phyloP scores from a whole-genome alignment of 2,797 vertebrate species.

The Limnodromus scolopaceus region DNA sequence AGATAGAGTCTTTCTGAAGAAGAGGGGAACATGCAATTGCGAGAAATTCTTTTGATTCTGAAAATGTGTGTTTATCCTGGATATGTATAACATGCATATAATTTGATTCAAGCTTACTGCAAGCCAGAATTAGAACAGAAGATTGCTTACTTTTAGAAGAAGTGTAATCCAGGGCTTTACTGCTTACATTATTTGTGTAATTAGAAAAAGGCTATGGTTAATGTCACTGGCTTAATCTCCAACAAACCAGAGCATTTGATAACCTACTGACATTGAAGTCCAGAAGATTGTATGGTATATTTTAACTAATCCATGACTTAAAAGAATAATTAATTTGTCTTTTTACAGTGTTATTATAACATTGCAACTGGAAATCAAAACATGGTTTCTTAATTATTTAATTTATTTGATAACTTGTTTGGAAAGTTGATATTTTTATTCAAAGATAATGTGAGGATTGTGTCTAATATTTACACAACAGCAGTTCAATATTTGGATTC shows the following conservation, averaged over 20 bases:
- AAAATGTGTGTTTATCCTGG: conserved; percentile 36
- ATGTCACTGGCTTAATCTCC: conserved; percentile 55
- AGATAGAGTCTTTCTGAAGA: background rate
- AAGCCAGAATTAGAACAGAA: conserved; percentile 53
- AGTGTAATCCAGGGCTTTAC: conserved; percentile 66
- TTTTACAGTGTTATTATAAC: background rate
- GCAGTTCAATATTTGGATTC: background rate
- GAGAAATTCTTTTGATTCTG: background rate
- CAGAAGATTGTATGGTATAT: background rate
- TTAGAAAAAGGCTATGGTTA: conserved; percentile 42
- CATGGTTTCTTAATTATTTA: background rate
- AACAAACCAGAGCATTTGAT: conserved; percentile 3
- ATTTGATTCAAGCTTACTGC: conserved; percentile 41
- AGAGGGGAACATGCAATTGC: background rate
- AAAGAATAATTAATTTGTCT: background rate
- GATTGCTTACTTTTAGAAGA: conserved; percentile 65
- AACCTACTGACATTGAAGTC: conserved; percentile 7
- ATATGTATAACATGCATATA: conserved; percentile 30
- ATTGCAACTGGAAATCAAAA: background rate
- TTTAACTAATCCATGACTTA: background rate
- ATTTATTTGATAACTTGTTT: background rate
- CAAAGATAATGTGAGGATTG: background rate
- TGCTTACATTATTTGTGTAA: conserved; percentile 55
- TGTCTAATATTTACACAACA: background rate
- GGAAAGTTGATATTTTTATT: background rate